Percentiles rank a stretch among this genome's conserved stretches.
Evolutionary conservation across 2,797 vertebrate genomes (phyloP).

Genomic region (Ispidina lecontei): DNA sequence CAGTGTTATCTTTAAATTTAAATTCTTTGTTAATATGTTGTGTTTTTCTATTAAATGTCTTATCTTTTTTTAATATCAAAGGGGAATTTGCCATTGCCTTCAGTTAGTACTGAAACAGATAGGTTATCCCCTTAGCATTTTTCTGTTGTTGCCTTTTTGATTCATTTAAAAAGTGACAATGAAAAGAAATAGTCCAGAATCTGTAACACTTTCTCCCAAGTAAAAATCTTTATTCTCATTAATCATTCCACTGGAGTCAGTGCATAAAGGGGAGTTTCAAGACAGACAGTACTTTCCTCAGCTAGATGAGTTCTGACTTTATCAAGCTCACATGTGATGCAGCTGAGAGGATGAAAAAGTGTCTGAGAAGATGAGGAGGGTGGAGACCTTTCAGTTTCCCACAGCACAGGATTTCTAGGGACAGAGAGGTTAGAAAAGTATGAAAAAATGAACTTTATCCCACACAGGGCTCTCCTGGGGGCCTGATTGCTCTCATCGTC

Average conservation of each 20-base stretch:
- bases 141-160: background rate
- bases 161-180: background rate
- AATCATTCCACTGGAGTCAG: conserved; percentile 19
- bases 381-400: conserved; percentile 31
- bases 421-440: background rate
- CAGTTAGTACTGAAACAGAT: background rate
- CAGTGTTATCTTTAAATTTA: background rate
- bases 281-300: conserved; percentile 7
- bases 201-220: background rate
- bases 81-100: background rate
- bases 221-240: conserved; percentile 25
- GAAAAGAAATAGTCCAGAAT: conserved; percentile 8
- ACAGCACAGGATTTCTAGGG: background rate
- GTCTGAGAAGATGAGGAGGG: conserved; percentile 28
- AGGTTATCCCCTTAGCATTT: background rate
- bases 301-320: conserved; percentile 5
- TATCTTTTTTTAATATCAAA: conserved; percentile 2
- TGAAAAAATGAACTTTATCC: background rate
- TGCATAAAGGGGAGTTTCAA: conserved; percentile 17
- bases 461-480: background rate
- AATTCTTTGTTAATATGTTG: background rate
- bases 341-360: background rate
- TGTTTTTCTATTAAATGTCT: background rate
- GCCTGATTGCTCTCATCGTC: background rate
- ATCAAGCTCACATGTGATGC: conserved; percentile 5